These are phyloP conservation scores for Podarcis siculus DNA, from an alignment of 2,797 vertebrate genomes.

Conservation along the genomic window DNA sequence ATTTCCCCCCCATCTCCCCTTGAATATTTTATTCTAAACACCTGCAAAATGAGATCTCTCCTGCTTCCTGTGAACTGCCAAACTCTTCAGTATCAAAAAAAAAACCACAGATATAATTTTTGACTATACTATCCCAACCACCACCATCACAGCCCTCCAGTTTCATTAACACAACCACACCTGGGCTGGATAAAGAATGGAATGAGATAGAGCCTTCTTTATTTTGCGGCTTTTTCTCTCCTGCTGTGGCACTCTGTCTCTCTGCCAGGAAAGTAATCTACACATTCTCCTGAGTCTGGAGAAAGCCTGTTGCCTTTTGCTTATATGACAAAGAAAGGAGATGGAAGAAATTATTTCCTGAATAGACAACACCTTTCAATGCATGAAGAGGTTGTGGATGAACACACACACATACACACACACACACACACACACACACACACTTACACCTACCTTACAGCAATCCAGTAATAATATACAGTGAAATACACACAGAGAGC, in stretches of 20 bases:
- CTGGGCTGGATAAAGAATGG: constrained; percentile 63
- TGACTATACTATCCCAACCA: constrained; percentile 43
- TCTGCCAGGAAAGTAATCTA: constrained; percentile 65
- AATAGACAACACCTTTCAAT: not conserved
- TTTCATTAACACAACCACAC: constrained; percentile 72
- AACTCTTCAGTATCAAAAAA: constrained; percentile 54
- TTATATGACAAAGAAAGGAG: constrained; percentile 20
- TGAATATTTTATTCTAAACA: constrained; percentile 53
- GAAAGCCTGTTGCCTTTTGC: constrained; percentile 27
- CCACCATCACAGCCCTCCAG: not conserved
- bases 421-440: no score
- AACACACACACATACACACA: no score
- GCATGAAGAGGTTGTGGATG: not conserved
- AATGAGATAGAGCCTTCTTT: constrained; percentile 66
- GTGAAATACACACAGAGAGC: not conserved
- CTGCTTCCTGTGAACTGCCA: constrained; percentile 59
- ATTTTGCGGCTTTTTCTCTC: constrained; percentile 64
- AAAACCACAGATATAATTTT: constrained; percentile 53
- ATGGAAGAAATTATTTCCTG: not conserved
- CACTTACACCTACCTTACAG: not conserved
- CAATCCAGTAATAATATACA: not conserved
- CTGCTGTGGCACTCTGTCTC: constrained; percentile 58
- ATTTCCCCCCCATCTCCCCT: constrained; percentile 35
- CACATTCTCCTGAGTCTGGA: constrained; percentile 52
- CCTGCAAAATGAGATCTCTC: constrained; percentile 64